Base-by-base conservation (phyloP, 2,888 invertebrate species). In the Pristionchus arcanus region DNA sequence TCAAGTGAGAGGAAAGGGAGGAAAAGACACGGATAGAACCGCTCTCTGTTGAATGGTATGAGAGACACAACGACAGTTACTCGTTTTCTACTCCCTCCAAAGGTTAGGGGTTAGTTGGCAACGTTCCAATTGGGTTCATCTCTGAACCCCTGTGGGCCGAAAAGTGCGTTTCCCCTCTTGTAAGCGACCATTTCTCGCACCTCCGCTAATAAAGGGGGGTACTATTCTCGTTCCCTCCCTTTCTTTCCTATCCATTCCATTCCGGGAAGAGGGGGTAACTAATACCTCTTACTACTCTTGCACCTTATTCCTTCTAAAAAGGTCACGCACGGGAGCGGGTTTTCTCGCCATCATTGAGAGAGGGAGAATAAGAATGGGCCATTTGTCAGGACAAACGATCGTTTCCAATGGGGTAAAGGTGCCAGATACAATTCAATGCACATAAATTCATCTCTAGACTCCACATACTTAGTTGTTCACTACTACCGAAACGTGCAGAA, bases 261-360 rank as follows among this genome's bases (percentile, higher is more conserved):
- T 13, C 68, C 74, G 37, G 74, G 63, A 25, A 19, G 19, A 21
- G 63, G n/a, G 11, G 49, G 81, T 81, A 81, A 81, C 49, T 81
- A 81, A 81, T 81, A 81, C 81, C 81, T 81, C 81, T 49, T 81
- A 42, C 81, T 81, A 81, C 81, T 74, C n/a, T 71, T 71, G 31
- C 71, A 71, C 71, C 71, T 71, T 71, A 34, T 21, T 31, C 34
- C 21, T 53, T 21, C 77, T 34, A 53, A 34, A 81, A 81, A 81
- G 81, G 81, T 81, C 81, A 81, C n/a, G n/a, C 25, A 53, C 34
- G 11, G n/a, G 28, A 81, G 81, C 77, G 77, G 25, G 77, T 77
- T 77, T 77, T 42, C 42, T 25, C 25, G 77, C 31, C 31, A 71
- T 71, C 16, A 28, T 71, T 19, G 74, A 74, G 74, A 34, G 37